Evolutionary conservation across 1,140 invertebrate genomes (phyloP), one percentile per base, ranked within the genome.

Genomic region (Nylanderia fulva): DNA sequence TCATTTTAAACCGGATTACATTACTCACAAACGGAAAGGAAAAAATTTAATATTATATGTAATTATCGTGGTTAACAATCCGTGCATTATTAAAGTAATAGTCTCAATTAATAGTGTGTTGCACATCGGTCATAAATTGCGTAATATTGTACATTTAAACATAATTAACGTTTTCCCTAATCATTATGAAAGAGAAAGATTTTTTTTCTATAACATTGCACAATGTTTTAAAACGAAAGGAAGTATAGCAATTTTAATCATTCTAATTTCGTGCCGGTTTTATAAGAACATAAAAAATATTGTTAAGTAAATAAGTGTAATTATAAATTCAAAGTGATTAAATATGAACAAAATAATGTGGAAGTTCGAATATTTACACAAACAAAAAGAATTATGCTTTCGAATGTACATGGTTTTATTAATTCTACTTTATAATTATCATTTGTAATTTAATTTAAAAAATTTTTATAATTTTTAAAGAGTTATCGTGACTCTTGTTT

Each of bases 41-140:
- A 18, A 69, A 69, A 29, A 69, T 13, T 15, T 11, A 56, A 29
- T 54, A 42, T 69, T 56, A 15, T 29, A 11, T 64, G 27, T 52
- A 11, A 69, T 87, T 56, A 69, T 56, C 5, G 24, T 21, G 54
- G 52, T 85, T 39, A 29, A 33, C 4, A 21, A n/a, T 56, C 24
- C 61, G 54, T 61, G 39, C 11, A 48, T 48, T 66, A 66, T 72
- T 27, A 11, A n/a, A 52, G 39, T 39, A 36, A 72, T 24, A 69
- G 79, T 76, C 60, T 42, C 27, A 84, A 79, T 80, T 75, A 69
- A n/a, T 15, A 48, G 68, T 36, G 68, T 36, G 8, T 48, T 54
- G 42, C 18, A 1, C 18, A 24, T 45, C 6, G 18, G 1, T 33
- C 33, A n/a, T n/a, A n/a, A n/a, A 39, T 74, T 85, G 45, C 58